Conservation (phyloP, 2,113 vertebrate species). For the Phaethon lepturus region DNA sequence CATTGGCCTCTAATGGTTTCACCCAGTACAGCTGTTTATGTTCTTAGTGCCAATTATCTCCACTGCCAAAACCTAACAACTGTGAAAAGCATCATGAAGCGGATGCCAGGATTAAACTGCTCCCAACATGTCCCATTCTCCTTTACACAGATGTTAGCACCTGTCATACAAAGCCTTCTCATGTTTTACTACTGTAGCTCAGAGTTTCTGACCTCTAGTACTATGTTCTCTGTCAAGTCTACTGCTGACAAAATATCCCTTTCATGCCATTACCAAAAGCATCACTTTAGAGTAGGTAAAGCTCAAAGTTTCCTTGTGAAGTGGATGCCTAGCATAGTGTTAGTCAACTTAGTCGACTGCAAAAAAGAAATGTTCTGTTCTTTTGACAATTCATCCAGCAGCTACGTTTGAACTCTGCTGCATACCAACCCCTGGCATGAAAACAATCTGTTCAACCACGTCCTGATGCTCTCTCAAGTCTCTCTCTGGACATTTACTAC, state of each 20-base stretch:
- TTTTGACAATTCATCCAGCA: not conserved
- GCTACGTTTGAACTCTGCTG: not conserved
- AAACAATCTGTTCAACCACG: not conserved
- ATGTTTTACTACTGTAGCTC: not conserved
- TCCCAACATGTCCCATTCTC: not conserved
- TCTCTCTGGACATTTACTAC: not conserved
- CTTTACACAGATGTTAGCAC: not conserved
- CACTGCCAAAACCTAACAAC: slow-evolving; percentile 29
- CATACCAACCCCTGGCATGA: not conserved
- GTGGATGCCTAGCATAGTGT: too few species aligned
- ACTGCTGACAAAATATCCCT: not conserved
- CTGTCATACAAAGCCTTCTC: not conserved
- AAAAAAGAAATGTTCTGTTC: not conserved
- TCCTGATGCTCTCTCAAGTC: not conserved
- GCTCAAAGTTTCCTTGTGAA: too few species aligned
- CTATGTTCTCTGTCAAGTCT: not conserved
- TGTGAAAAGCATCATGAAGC: not conserved
- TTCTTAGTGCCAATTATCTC: not conserved
- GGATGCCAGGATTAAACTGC: not conserved
- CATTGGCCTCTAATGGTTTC: not conserved
- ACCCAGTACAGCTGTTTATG: not conserved
- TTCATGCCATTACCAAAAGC: not conserved
- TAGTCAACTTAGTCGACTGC: not conserved
- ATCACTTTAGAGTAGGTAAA: not conserved
- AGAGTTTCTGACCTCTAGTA: not conserved